Evolutionary conservation across 2,797 vertebrate genomes (phyloP), one percentile per base, ranked within the genome.

Genomic region (Sebastes reedi): DNA sequence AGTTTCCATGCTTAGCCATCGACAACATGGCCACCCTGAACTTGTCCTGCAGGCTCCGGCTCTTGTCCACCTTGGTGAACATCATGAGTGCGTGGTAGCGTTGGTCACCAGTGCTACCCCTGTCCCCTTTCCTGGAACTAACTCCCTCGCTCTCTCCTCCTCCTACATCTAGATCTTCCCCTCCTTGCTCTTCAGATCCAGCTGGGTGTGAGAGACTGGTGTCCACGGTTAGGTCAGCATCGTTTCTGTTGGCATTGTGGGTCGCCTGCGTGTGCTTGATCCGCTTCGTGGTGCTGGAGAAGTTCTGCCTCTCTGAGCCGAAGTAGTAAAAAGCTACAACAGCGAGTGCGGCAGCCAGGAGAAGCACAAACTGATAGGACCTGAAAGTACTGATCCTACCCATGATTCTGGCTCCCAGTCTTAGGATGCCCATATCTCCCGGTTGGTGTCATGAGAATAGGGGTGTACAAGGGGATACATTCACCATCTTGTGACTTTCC

Each of bases 271-370:
- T 95, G 81, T 96, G 95, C 90, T 96, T 97, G 66, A 98, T 96
- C 87, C 97, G 94, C 91, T 96, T 97, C 7, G 97, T 98, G 85
- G 97, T 97, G 94, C 96, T 98, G 86, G 98, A 98, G 92, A 98
- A 98, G 89, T 96, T 97, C 90, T 98, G 97, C 8, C 92, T 95
- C 87, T 97, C 97, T 0, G 97, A 97, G 34, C 97, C 97, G 2
- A 98, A 95, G 90, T 98, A 99, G 92, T 98, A 99, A 90, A 98
- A 98, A n/a, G 98, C 97, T 54, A 96, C 96, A 0, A 98, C 97
- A 0, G 97, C 96, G 3, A 98, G 92, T 0, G 96, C 88, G 1
- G 96, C 97, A 11, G 95, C 96, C 24, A 97, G 71, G 0, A 98
- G 95, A 73, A 99, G 93, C 7, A 95, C 88, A 24, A 97, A 95